Evolutionary conservation across 1,140 invertebrate genomes (phyloP).

Genomic region (Conus ventricosus): DNA sequence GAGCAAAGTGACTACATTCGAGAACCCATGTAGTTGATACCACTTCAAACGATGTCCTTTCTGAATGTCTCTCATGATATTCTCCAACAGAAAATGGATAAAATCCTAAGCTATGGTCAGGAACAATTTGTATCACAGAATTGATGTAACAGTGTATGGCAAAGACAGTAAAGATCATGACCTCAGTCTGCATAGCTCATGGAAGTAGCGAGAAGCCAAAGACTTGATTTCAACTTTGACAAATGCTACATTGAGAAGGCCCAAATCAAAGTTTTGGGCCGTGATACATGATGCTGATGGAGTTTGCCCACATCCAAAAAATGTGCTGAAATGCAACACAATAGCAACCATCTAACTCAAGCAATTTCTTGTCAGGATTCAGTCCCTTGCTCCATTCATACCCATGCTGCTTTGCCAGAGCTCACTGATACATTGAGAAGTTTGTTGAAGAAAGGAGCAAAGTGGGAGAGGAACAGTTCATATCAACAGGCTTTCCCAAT

Average conservation of each 20-base stretch:
- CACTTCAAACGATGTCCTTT: slow-evolving; percentile 69
- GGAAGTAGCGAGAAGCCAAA: neutral
- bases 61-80: slow-evolving; percentile 47
- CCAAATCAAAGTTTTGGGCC: neutral
- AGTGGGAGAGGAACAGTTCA: neutral
- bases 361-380: neutral
- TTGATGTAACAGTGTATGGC: slow-evolving; percentile 57
- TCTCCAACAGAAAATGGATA: slow-evolving; percentile 64
- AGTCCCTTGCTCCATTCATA: neutral
- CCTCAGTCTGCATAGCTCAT: slow-evolving; percentile 7
- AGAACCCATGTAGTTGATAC: slow-evolving; percentile 69
- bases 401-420: neutral
- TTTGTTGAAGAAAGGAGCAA: neutral
- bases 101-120: slow-evolving; percentile 56
- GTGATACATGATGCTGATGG: neutral
- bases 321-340: neutral
- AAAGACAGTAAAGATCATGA: slow-evolving; percentile 53
- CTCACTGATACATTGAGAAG: neutral
- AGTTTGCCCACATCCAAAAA: neutral
- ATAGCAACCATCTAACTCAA: neutral
- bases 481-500: neutral
- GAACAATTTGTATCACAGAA: slow-evolving; percentile 68
- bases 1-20: slow-evolving; percentile 72
- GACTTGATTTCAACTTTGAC: slow-evolving; percentile 16
- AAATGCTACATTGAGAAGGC: neutral